Evolutionary conservation across 2,797 vertebrate genomes (phyloP).

Genomic region (Sciurus vulgaris): DNA sequence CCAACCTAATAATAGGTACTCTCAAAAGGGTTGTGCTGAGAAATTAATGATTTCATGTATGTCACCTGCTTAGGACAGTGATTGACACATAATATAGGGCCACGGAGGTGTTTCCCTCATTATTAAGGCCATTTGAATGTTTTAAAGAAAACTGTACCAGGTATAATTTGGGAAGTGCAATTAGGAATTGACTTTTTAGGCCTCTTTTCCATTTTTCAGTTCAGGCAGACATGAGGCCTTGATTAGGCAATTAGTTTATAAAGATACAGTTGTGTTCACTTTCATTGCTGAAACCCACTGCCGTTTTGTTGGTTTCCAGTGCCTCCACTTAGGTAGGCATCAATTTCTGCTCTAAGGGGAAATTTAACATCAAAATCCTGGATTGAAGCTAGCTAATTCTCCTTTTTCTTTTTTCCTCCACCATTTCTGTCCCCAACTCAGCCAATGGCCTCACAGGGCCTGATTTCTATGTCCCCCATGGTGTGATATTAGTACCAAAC

Average conservation of each 20-base stretch:
- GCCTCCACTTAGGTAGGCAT: background rate
- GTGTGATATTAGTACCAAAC: background rate
- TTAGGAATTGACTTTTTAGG: background rate
- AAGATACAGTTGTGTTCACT: background rate
- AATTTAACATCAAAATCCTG: background rate
- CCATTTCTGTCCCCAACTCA: accelerated
- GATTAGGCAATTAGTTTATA: background rate
- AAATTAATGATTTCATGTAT: background rate
- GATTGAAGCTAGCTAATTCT: background rate
- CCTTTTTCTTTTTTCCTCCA: background rate
- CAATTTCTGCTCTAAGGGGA: background rate
- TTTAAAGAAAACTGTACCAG: background rate
- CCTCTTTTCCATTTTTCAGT: background rate
- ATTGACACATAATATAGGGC: background rate
- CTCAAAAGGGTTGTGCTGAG: background rate
- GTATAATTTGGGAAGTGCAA: background rate
- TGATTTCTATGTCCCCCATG: background rate
- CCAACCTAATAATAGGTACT: background rate
- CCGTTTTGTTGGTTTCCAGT: constrained; percentile 13
- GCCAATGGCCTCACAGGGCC: background rate
- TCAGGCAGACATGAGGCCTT: background rate
- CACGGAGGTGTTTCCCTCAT: background rate
- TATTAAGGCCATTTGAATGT: background rate
- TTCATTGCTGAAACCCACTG: background rate
- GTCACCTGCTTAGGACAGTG: background rate